Evolutionary conservation across 2,888 invertebrate genomes (phyloP), one percentile per base, ranked within the genome.

Genomic region (Nymphalis c-album): DNA sequence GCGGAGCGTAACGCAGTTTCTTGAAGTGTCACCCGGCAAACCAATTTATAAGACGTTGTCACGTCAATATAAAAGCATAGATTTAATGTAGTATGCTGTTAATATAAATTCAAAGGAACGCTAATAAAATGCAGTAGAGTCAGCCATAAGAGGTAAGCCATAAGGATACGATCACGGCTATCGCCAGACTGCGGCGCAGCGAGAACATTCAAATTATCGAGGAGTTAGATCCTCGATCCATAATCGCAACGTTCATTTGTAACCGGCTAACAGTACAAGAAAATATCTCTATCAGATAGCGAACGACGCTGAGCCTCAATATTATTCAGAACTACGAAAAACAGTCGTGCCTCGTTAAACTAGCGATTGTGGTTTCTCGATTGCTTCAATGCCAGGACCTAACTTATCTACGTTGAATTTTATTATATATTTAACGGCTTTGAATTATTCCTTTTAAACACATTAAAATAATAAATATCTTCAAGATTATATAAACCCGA

Each of bases 261-360:
- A 88, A 91, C 85, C 81, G 83, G 81, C 83, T 85, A 90, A 89
- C 88, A 88, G 89, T 88, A 90, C 86, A 79, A 85, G 88, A 90
- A 90, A 90, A 86, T 89, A 90, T 91, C 91, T 79, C 86, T 85
- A 91, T 91, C 91, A 85, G 91, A 91, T 91, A 88, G 78, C 75
- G 73, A 79, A 79, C 82, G 82, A 86, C 84, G 82, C 83, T 87
- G 86, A 85, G 82, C 86, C 86, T 88, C 90, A 89, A 91, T 91
- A 92, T 91, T 91, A 90, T 91, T 90, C 90, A 90, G 87, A 91
- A 90, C 87, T 89, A 84, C 86, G 90, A 91, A 91, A 91, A 91
- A 91, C 90, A 91, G 91, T 90, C 89, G 90, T 90, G 90, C 78
- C 88, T 91, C 89, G 90, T 91, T 91, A 91, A 90, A 87, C 83